Percentiles rank a stretch among this genome's conserved stretches.
Conservation (phyloP, 2,797 vertebrate species). For the Miichthys miiuy region DNA sequence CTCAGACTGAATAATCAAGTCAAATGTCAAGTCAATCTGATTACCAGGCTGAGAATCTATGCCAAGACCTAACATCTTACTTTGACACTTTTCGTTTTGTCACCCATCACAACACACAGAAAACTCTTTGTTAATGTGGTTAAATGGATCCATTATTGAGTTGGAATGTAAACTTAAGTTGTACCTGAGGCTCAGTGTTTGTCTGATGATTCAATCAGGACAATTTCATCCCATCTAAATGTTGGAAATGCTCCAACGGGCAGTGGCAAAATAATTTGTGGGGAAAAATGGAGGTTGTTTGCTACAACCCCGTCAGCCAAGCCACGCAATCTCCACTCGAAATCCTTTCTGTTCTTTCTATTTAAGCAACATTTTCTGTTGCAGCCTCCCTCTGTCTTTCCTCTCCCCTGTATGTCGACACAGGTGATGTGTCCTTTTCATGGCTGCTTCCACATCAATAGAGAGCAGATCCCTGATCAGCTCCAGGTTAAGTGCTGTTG, state of each 20-base stretch:
- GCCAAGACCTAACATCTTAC: not conserved
- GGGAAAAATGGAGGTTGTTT: not conserved
- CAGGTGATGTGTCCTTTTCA: conserved; percentile 15
- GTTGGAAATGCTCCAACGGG: conserved; percentile 1
- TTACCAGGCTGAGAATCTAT: not conserved
- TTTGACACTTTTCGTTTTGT: not conserved
- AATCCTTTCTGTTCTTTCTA: conserved; percentile 7
- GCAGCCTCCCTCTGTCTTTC: too few relatives aligned
- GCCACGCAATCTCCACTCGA: not conserved
- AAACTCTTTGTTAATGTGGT: not conserved
- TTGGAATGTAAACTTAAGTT: not conserved
- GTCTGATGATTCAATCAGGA: conserved; percentile 9
- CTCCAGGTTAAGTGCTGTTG: conserved; percentile 56
- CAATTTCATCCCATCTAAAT: conserved; percentile 6
- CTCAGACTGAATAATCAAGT: not conserved
- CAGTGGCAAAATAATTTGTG: not conserved
- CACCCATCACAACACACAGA: not conserved
- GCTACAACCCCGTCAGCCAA: not conserved
- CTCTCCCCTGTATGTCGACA: too few relatives aligned
- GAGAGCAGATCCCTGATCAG: conserved; percentile 33
- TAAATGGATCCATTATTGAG: not conserved
- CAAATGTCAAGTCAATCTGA: not conserved
- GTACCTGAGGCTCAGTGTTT: not conserved
- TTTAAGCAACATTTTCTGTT: not conserved
- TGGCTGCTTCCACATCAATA: conserved; percentile 21